phyloP scores from a whole-genome alignment of 2,113 vertebrate species.

The Pluvialis apricaria region DNA sequence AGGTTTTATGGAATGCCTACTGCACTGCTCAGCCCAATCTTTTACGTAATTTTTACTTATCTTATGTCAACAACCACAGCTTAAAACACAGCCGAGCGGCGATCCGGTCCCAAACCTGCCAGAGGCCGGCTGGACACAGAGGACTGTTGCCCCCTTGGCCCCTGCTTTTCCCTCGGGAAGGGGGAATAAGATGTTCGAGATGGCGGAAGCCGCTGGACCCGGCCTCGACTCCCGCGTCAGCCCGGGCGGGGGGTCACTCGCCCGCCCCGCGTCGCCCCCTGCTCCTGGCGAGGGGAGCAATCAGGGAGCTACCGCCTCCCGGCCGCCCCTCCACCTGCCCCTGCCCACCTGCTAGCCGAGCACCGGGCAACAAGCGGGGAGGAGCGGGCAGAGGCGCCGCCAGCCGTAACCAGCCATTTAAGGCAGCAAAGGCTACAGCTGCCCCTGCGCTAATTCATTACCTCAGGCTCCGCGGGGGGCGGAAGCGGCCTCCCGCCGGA shows the following conservation, averaged over 20 bases:
- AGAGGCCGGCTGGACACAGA: background rate
- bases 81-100: background rate
- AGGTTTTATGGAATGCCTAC: accelerated
- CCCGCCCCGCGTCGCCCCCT: too few relatives aligned
- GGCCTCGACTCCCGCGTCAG: background rate
- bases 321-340: background rate
- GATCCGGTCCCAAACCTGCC: too few relatives aligned
- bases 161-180: accelerated
- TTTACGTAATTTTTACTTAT: too few relatives aligned
- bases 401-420: background rate
- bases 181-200: background rate
- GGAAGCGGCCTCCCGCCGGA: background rate
- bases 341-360: background rate
- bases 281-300: too few relatives aligned
- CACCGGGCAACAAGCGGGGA: too few relatives aligned
- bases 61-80: background rate
- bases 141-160: accelerated
- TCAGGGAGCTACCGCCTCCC: background rate
- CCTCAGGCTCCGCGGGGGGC: background rate
- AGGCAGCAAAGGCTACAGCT: background rate
- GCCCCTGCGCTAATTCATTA: background rate
- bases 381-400: too few relatives aligned
- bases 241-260: too few relatives aligned
- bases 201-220: background rate
- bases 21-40: background rate